Evolutionary conservation across 2,797 vertebrate genomes (phyloP).

Genomic region (Knipowitschia caucasica): DNA sequence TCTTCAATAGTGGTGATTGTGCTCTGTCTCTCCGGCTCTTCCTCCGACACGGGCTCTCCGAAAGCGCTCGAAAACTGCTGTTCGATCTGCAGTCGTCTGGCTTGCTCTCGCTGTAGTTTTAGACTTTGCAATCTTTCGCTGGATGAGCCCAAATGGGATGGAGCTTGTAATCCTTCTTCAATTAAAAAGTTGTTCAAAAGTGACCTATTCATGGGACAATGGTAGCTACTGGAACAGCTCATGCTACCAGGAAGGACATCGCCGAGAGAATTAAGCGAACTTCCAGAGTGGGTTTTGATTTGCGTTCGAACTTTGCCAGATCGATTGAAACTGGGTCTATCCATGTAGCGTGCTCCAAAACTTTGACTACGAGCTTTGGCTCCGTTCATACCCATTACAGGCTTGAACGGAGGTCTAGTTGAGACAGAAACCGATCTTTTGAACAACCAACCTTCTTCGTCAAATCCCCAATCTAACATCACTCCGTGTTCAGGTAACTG

Average conservation of each 20-base stretch:
- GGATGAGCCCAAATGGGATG: conserved; percentile 61
- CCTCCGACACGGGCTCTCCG: conserved; percentile 71
- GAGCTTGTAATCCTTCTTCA: conserved; percentile 65
- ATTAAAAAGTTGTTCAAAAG: conserved; percentile 72
- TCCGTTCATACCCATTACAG: conserved; percentile 89
- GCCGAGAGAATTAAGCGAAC: conserved; percentile 73
- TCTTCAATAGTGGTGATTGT: conserved; percentile 86
- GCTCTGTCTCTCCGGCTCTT: conserved; percentile 68
- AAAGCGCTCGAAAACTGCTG: conserved; percentile 71
- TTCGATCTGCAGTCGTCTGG: conserved; percentile 66
- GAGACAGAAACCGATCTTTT: conserved; percentile 85
- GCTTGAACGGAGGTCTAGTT: conserved; percentile 83
- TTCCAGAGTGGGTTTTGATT: conserved; percentile 81
- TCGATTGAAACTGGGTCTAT: conserved; percentile 75
- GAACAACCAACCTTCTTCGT: conserved; percentile 78
- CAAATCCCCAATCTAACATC: conserved; percentile 71
- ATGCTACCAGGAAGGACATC: conserved; percentile 80
- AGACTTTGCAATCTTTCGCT: conserved; percentile 70
- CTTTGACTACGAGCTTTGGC: conserved; percentile 91
- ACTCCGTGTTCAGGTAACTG: conserved; percentile 49
- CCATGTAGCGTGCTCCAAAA: conserved; percentile 82
- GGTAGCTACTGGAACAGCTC: conserved; percentile 75
- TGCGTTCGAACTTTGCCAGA: conserved; percentile 84
- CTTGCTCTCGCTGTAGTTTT: conserved; percentile 66
- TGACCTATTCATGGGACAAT: conserved; percentile 74